A percentile compares a stretch with the other conserved stretches of the same genome.
Conservation (phyloP, 2,113 vertebrate species). For the Rutilus rutilus region DNA sequence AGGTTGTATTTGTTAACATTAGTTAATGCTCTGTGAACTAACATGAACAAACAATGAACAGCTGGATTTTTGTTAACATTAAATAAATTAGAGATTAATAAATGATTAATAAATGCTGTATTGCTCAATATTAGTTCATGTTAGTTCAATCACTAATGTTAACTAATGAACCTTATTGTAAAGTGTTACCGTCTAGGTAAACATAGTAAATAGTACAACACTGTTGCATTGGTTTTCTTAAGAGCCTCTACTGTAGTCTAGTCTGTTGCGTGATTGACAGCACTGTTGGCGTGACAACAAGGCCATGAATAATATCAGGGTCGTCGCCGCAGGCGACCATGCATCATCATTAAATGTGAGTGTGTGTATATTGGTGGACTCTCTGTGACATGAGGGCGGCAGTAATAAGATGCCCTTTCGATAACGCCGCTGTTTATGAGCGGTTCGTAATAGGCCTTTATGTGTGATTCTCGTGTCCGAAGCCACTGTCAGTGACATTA, state of each 20-base stretch:
- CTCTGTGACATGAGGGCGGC: not conserved
- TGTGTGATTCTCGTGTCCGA: not conserved
- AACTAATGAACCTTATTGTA: too few species aligned
- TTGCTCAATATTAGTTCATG: too few species aligned
- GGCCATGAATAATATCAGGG: conserved; percentile 31
- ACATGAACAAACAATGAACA: too few species aligned
- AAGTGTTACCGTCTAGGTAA: too few species aligned
- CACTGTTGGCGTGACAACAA: conserved; percentile 12
- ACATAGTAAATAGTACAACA: not conserved
- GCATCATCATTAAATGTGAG: conserved; percentile 44
- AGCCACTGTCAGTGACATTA: not conserved
- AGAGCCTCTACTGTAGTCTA: conserved; percentile 7
- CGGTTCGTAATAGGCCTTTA: not conserved
- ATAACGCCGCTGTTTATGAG: conserved; percentile 8
- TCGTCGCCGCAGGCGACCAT: conserved; percentile 17
- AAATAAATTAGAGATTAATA: too few species aligned
- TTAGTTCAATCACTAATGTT: too few species aligned
- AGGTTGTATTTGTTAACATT: too few species aligned
- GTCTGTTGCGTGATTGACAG: conserved; percentile 53
- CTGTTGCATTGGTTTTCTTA: conserved; percentile 28
- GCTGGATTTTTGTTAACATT: too few species aligned
- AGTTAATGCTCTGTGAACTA: too few species aligned
- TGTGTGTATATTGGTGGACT: conserved; percentile 25
- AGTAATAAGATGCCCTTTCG: conserved; percentile 25
- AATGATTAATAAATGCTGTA: too few species aligned